Base-by-base conservation (phyloP, 2,113 vertebrate genomes). In the Ailuropoda melanoleuca region DNA sequence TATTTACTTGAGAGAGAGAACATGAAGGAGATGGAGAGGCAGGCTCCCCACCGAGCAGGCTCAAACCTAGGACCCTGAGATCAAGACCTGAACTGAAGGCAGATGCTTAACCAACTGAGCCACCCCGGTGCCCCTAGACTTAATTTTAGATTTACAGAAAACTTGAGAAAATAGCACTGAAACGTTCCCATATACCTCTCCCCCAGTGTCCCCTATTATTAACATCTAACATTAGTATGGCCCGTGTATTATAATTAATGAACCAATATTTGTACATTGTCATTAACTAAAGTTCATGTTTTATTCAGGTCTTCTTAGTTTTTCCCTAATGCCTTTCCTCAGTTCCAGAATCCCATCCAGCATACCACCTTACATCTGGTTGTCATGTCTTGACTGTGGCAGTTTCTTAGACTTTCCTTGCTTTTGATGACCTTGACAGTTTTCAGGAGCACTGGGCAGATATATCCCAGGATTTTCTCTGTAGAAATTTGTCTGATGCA, bases 101-200 rank as follows among this genome's bases (percentile, higher is more conserved):
- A 19, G 66, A 37, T 10, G 17, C 34, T 37, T 68, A 68, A 68
- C 66, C 17, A 2, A 68, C 34, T 68, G 34, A 37, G 34, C 8
- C 66, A 68, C 4, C 34, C 34, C 8, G 34, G 34, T 0, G 3
- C 66, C 66, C 66, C 66, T 39, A 72, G 4, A 50, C 18, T 84
- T 88, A 93, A 75, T 77, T 95, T 88, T 91, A 70, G 86, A 74
- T n/a, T 95, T 60, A 53, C 50, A 48, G 31, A 91, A 97, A 84
- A 62, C 85, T 85, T 77, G 39, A 91, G 48, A 92, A 70, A 48
- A 4, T 43, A n/a, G 23, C 83, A 64, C 14, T 21, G 21, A 58
- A 2, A 8, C 1, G 0, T 77, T 72, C 23, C 15, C 48, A 60
- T 50, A 26, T 21, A 56, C 29, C 34, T 4, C 48, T 43, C 17